phyloP scores from a whole-genome alignment of 1,140 invertebrate genomes.

The Scaptomyza hsui region DNA sequence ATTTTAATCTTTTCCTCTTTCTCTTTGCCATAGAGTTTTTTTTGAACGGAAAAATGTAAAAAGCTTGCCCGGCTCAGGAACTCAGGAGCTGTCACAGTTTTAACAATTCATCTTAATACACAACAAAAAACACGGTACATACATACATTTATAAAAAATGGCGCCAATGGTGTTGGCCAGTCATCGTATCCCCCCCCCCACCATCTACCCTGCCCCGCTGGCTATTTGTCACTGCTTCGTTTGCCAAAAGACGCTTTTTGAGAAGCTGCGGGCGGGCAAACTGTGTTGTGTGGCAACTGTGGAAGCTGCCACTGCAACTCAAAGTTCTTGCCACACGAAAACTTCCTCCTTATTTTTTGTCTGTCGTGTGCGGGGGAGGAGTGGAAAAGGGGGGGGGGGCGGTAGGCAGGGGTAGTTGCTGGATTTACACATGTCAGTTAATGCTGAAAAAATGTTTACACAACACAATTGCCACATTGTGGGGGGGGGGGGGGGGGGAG shows the following conservation, averaged over 20 bases:
- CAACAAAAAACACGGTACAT: too few species aligned
- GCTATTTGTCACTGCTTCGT: conserved; percentile 73
- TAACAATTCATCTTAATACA: conserved; percentile 81
- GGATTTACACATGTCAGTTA: conserved; percentile 79
- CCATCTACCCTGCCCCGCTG: conserved; percentile 4
- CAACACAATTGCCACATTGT: conserved; percentile 70
- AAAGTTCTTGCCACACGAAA: conserved; percentile 31
- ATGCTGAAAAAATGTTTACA: conserved; percentile 81
- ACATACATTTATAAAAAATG: conserved; percentile 60
- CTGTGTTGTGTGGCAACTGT: conserved; percentile 1
- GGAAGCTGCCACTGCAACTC: conserved; percentile 1
- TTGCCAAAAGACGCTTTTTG: conserved; percentile 39
- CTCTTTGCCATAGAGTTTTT: neutral
- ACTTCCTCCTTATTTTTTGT: conserved; percentile 39
- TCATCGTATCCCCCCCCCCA: conserved; percentile 39
- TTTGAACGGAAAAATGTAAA: conserved; percentile 9
- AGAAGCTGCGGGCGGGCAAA: conserved; percentile 27
- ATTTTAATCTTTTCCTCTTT: conserved; percentile 19
- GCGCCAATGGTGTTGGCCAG: conserved; percentile 69
- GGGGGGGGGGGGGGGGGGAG: conserved; percentile 6
- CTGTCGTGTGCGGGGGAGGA: conserved; percentile 12
- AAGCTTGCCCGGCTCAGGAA: conserved; percentile 17
- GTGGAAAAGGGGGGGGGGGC: conserved; percentile 30
- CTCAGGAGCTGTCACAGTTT: conserved; percentile 70
- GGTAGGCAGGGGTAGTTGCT: conserved; percentile 11